These are phyloP conservation scores for Ctena decussata DNA, from an alignment of 2,888 invertebrate species.

Conservation along the genomic window DNA sequence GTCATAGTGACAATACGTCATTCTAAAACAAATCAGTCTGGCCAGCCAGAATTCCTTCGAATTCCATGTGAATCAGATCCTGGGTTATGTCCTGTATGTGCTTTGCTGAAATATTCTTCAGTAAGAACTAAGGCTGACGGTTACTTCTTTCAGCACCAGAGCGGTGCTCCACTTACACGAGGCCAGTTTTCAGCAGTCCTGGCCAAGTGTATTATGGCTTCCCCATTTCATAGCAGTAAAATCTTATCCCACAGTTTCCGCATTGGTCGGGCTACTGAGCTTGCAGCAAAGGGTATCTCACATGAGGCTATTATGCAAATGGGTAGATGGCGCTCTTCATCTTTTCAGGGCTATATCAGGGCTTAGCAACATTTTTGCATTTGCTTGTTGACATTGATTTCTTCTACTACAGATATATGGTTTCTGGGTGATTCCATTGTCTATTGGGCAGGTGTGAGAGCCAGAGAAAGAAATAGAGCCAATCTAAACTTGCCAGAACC, in stretches of 20 bases:
- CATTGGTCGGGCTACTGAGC: background rate
- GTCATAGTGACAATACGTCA: background rate
- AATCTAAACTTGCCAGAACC: background rate
- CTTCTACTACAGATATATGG: conserved; percentile 9
- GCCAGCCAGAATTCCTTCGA: background rate
- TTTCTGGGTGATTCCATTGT: conserved; percentile 9
- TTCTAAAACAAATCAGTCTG: background rate
- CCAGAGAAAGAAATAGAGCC: background rate
- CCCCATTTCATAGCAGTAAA: background rate
- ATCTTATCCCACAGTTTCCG: conserved; percentile 7
- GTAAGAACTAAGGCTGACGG: background rate
- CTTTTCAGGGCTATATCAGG: background rate
- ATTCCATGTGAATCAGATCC: background rate
- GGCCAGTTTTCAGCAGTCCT: background rate
- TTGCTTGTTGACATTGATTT: background rate
- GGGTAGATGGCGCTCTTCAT: conserved; percentile 1
- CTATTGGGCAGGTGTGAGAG: conserved; percentile 7
- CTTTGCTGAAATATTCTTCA: background rate
- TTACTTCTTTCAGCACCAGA: background rate
- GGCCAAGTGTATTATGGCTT: background rate
- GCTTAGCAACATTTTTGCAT: background rate
- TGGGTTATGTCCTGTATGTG: background rate
- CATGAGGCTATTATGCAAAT: background rate
- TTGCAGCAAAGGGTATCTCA: background rate
- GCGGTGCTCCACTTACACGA: background rate